Evolutionary conservation across 2,888 invertebrate genomes (phyloP), one percentile per base, ranked within the genome.

Genomic region (Pseudococcus viburni): DNA sequence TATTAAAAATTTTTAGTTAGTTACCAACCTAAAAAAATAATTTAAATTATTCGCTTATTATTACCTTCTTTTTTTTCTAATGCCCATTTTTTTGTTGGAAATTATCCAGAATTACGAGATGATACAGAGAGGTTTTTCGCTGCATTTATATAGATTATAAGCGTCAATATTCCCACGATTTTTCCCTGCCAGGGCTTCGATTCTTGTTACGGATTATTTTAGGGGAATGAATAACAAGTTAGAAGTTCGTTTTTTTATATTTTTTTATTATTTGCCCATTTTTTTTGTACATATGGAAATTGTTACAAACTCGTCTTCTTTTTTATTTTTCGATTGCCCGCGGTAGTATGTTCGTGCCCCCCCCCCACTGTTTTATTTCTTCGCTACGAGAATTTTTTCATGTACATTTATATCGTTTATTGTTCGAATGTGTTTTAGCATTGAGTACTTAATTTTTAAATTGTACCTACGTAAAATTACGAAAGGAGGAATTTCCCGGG

Each of bases 1-100:
- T 88, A 83, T 83, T 48, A 59, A 88, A 88, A 88, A 83, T 80
- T 85, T 88, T 80, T 88, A 88, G 88, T 88, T 88, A 88, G 88
- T 88, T 88, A 88, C 88, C 88, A 88, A 88, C n/a, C 26, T 64
- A 77, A 87, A 48, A 84, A 51, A 33, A 33, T 84, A 55, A 55
- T 84, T 84, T 33, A 55, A 51, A 51, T 48, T 48, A 84, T 85
- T 85, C 51, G 85, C 85, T 59, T 85, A 26, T 85, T 55, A 42
- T 46, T 73, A 15, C 26, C 12, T 26, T 26, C 17, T 26, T 22
- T 59, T 59, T 59, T 59, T 59, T 19, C 59, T 59, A 59, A n/a
- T 59, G n/a, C n/a, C 59, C 15, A 59, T 55, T 64, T 68, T 7
- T 68, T 26, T 7, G n/a, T 22, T 22, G 33, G 17, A 73, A 73